These are phyloP conservation scores for Halictus ligatus DNA, from an alignment of 2,888 invertebrate genomes.

Conservation along the genomic window DNA sequence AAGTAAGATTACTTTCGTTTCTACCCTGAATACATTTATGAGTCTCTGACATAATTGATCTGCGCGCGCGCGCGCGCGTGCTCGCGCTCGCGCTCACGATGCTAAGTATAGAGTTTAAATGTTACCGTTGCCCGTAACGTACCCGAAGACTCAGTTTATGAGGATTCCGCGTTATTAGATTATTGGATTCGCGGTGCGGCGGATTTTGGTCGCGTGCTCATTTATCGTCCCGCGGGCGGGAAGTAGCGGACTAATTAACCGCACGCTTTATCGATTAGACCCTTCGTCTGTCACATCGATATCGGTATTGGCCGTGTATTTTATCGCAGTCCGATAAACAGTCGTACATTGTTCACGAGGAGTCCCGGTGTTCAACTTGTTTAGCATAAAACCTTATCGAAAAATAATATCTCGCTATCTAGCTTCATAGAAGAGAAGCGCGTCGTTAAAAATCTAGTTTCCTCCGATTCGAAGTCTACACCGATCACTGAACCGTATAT, in stretches of 20 bases:
- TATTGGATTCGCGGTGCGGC: background rate
- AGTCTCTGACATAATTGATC: slow-evolving; percentile 21
- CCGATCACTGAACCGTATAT: background rate
- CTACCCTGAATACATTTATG: slow-evolving; percentile 2
- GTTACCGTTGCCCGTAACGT: background rate
- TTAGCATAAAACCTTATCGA: background rate
- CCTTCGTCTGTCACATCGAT: background rate
- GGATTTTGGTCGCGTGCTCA: slow-evolving; percentile 11
- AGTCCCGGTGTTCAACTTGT: background rate
- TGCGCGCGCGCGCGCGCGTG: background rate
- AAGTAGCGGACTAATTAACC: slow-evolving; percentile 1
- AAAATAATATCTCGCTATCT: background rate
- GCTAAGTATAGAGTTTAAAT: slow-evolving; percentile 9
- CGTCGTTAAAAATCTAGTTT: background rate
- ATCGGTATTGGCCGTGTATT: background rate
- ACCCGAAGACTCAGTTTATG: slow-evolving; percentile 1
- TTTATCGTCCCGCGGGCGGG: background rate
- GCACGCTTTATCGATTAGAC: background rate
- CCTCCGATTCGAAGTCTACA: background rate
- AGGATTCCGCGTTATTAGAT: slow-evolving; percentile 15
- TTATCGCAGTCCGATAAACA: background rate
- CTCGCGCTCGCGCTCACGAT: background rate
- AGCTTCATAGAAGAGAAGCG: background rate
- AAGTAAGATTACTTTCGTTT: slow-evolving; percentile 33
- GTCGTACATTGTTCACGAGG: background rate